Evolutionary conservation across 2,888 invertebrate species (phyloP).

Genomic region (Aelia acuminata): DNA sequence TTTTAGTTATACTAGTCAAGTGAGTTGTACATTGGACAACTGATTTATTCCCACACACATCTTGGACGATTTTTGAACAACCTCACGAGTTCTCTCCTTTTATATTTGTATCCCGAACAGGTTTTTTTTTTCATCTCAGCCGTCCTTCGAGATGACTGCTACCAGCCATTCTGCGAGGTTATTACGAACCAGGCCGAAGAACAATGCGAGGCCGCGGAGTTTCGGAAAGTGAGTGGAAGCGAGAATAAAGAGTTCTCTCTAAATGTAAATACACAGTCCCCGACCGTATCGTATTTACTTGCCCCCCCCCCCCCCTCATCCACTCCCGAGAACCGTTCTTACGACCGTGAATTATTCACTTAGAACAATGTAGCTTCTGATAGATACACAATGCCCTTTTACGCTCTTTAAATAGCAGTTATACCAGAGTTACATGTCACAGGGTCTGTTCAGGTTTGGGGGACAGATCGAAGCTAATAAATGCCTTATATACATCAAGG

Average conservation of each 20-base stretch:
- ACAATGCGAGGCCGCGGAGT: background rate
- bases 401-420: background rate
- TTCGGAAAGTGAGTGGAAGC: slow-evolving; percentile 34
- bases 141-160: background rate
- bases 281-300: slow-evolving; percentile 35
- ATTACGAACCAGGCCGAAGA: slow-evolving; percentile 1
- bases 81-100: background rate
- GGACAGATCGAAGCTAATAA: background rate
- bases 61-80: background rate
- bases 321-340: background rate
- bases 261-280: slow-evolving; percentile 33
- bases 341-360: slow-evolving; percentile 31
- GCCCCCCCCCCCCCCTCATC: background rate
- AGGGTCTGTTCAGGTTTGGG: background rate
- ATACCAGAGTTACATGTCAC: background rate
- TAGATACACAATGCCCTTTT: slow-evolving; percentile 1
- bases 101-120: background rate
- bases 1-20: too few species aligned
- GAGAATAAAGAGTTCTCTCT: slow-evolving; percentile 36
- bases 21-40: too few species aligned
- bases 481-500: too few species aligned
- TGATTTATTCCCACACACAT: too few species aligned
- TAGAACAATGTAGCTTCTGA: slow-evolving; percentile 18
- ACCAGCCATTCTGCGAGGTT: background rate
- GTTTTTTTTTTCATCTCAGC: background rate